Percentiles rank a stretch among this genome's conserved stretches.
These are phyloP conservation scores for Coreoperca whiteheadi DNA, from an alignment of 2,113 vertebrate genomes.

Conservation along the genomic window DNA sequence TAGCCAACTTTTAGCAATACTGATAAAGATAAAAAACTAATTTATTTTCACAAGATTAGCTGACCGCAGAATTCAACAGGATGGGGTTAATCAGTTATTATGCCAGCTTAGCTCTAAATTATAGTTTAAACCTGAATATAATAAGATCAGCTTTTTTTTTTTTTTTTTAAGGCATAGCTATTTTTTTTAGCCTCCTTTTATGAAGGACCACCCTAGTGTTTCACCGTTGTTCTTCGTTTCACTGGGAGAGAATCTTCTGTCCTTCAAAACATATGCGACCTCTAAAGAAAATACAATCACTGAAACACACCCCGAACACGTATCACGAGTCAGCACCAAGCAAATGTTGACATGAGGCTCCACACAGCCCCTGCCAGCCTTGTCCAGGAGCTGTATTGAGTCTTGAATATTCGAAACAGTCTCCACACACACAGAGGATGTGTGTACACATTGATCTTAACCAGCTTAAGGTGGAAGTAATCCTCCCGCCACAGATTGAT, in stretches of 20 bases:
- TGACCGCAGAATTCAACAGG: neutral
- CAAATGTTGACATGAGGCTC: conserved; percentile 67
- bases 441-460: conserved; percentile 68
- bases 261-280: conserved; percentile 26
- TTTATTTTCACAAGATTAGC: neutral
- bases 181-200: neutral
- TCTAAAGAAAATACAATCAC: conserved; percentile 47
- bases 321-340: conserved; percentile 42
- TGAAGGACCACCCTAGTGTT: neutral
- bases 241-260: neutral
- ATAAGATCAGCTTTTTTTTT: neutral
- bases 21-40: neutral
- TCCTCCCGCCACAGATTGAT: conserved; percentile 73
- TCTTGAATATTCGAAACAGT: conserved; percentile 65
- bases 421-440: conserved; percentile 3
- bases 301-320: conserved; percentile 32
- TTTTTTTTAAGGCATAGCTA: neutral
- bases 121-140: neutral
- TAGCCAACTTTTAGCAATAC: neutral
- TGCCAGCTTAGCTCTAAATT: neutral
- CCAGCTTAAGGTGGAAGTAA: conserved; percentile 71
- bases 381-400: conserved; percentile 42
- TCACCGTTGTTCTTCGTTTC: neutral
- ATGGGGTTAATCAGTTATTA: neutral
- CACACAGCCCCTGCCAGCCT: conserved; percentile 3